Evolutionary conservation across 2,888 invertebrate species (phyloP), one percentile per base, ranked within the genome.

Genomic region (Coleophora flavipennella): DNA sequence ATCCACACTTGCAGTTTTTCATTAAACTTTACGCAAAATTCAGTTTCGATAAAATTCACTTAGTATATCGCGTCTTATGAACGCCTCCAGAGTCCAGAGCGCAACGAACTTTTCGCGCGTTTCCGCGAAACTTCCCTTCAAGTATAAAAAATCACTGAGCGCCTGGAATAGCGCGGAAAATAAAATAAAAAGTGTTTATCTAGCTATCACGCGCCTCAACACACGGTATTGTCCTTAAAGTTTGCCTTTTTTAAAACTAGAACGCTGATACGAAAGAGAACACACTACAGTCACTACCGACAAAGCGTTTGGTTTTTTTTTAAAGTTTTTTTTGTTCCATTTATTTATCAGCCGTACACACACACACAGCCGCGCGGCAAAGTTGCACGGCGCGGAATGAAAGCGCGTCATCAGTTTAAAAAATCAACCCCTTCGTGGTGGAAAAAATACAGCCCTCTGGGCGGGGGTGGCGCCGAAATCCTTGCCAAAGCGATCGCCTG

Each of bases 391-490:
- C 78, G 80, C 80, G 77, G 83, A 85, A 85, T 85, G 85, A 80
- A 84, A 83, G 84, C 85, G 84, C 85, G 85, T 85, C 85, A 85
- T 85, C 85, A 84, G 84, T 85, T 85, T 85, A 85, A 85, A 85
- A 85, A 85, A 85, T 85, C 85, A 85, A 85, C 84, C 83, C 85
- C 83, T 80, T 85, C 59, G 67, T 73, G 81, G 78, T 71, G 78
- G 71, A 79, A 84, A 83, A 83, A 81, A 75, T 68, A 63, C 73
- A 70, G 71, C 70, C 73, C 73, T 73, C 71, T 54, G 35, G 55
- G 72, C 75, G 67, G 51, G 80, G 79, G 76, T 62, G 78, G 70
- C 59, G 72, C 76, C 80, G 71, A 78, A 81, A 80, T 80, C 80
- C 84, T 80, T 78, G 79, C 80, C 80, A 76, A 76, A 79, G 78